Conservation (phyloP, 2,888 invertebrate species). For the Lomographa bimaculata region DNA sequence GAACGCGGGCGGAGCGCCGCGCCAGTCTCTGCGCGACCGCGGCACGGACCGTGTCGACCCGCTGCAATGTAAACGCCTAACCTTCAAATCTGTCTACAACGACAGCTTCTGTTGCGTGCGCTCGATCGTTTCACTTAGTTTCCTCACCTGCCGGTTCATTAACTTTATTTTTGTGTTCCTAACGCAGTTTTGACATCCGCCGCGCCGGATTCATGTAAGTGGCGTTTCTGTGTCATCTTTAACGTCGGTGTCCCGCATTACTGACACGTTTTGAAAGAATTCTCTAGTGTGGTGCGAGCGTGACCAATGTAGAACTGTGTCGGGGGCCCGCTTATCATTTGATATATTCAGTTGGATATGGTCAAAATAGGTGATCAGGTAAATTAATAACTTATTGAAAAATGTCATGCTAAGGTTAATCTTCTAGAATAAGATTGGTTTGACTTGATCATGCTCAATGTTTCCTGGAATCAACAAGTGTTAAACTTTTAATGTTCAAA, state of each 20-base stretch:
- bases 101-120: slow-evolving; percentile 74
- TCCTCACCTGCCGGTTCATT: slow-evolving; percentile 47
- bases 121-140: slow-evolving; percentile 57
- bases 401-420: slow-evolving; percentile 7
- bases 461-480: slow-evolving; percentile 57
- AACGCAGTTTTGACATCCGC: slow-evolving; percentile 47
- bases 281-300: slow-evolving; percentile 50
- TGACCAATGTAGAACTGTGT: slow-evolving; percentile 53
- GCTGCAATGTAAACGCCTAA: slow-evolving; percentile 81
- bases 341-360: slow-evolving; percentile 52
- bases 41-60: slow-evolving; percentile 78
- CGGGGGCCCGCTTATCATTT: slow-evolving; percentile 40
- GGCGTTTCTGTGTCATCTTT: slow-evolving; percentile 66
- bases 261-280: slow-evolving; percentile 58
- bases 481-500: slow-evolving; percentile 27
- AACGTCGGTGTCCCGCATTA: slow-evolving; percentile 55
- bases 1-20: slow-evolving; percentile 36
- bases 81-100: slow-evolving; percentile 71
- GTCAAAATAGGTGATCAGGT: slow-evolving; percentile 56
- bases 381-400: slow-evolving; percentile 36
- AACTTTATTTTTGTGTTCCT: slow-evolving; percentile 64
- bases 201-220: slow-evolving; percentile 69
- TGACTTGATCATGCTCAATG: slow-evolving; percentile 29
- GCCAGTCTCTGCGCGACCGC: slow-evolving; percentile 77
- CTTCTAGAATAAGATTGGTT: slow-evolving; percentile 21